A percentile compares a stretch with the other conserved stretches of the same genome.
Evolutionary conservation across 2,797 vertebrate species (phyloP).

Genomic region (Macropodus opercularis): DNA sequence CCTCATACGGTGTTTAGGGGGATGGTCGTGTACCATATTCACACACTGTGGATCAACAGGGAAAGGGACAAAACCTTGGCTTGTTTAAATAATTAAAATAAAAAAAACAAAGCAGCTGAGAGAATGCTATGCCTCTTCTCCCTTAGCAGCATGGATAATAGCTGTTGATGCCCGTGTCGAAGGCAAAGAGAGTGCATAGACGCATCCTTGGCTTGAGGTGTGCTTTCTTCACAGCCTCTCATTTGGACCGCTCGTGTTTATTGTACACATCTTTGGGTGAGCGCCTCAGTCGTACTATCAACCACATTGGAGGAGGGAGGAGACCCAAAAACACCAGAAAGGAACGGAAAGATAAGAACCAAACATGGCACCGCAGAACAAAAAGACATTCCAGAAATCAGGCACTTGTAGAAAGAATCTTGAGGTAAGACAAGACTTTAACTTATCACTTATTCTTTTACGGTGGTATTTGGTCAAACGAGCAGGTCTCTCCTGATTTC

Average conservation of each 20-base stretch:
- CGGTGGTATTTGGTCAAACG: slow-evolving; percentile 49
- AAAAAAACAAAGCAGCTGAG: slow-evolving; percentile 55
- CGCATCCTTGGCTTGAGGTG: slow-evolving; percentile 71
- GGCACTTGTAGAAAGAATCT: slow-evolving; percentile 79
- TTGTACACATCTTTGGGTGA: slow-evolving; percentile 72
- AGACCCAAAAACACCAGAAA: slow-evolving; percentile 43
- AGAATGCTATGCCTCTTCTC: slow-evolving; percentile 44
- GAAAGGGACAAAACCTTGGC: slow-evolving; percentile 45
- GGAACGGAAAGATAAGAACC: slow-evolving; percentile 48
- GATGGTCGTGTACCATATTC: slow-evolving; percentile 72
- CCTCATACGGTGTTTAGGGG: slow-evolving; percentile 43
- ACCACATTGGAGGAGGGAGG: slow-evolving; percentile 47
- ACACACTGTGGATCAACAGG: slow-evolving; percentile 54
- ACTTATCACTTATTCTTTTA: slow-evolving; percentile 23
- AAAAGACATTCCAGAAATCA: slow-evolving; percentile 77
- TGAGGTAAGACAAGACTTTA: slow-evolving; percentile 73
- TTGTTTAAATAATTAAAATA: slow-evolving; percentile 17
- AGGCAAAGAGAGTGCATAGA: slow-evolving; percentile 75
- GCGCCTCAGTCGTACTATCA: slow-evolving; percentile 46
- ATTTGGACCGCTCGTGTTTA: slow-evolving; percentile 31
- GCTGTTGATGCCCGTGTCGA: slow-evolving; percentile 54
- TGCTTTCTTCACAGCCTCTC: slow-evolving; percentile 59
- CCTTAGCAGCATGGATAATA: slow-evolving; percentile 49
- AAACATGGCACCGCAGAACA: slow-evolving; percentile 72
- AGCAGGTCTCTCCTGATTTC: slow-evolving; percentile 16